Evolutionary conservation across 1,140 invertebrate genomes (phyloP).

Genomic region (Hypothenemus hampei): DNA sequence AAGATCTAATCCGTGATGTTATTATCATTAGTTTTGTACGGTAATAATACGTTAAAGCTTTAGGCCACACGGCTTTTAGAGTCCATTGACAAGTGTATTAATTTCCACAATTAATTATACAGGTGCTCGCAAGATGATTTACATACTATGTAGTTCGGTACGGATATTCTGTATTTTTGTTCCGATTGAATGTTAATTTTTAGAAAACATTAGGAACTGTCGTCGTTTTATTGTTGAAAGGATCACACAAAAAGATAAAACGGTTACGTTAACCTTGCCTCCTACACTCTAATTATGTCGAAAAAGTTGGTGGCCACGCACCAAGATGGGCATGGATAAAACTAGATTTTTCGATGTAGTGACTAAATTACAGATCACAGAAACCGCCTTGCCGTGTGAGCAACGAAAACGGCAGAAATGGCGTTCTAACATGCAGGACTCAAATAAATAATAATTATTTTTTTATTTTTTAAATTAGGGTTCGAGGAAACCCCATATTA

Average conservation of each 20-base stretch:
- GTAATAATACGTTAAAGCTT: constrained; percentile 12
- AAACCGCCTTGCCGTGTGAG: constrained; percentile 6
- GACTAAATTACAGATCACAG: constrained; percentile 21
- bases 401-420: constrained; percentile 11
- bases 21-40: constrained; percentile 7
- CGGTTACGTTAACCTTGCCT: constrained; percentile 13
- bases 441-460: constrained; percentile 22
- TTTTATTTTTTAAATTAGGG: constrained; percentile 18
- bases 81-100: constrained; percentile 14
- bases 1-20: constrained; percentile 1
- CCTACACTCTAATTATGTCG: constrained; percentile 20
- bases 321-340: constrained; percentile 13
- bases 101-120: constrained; percentile 10
- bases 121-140: constrained; percentile 6
- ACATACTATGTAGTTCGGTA: not conserved
- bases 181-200: too few relatives aligned
- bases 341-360: constrained; percentile 15
- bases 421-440: constrained; percentile 10
- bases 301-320: constrained; percentile 5
- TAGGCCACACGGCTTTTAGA: constrained; percentile 9
- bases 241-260: too few relatives aligned
- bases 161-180: too few relatives aligned
- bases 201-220: too few relatives aligned
- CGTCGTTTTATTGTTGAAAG: too few relatives aligned
- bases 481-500: constrained; percentile 4